Percentiles rank a stretch among this genome's conserved stretches.
These are phyloP conservation scores for Lissocephala sabroskyi DNA, from an alignment of 2,888 invertebrate species.

Conservation along the genomic window DNA sequence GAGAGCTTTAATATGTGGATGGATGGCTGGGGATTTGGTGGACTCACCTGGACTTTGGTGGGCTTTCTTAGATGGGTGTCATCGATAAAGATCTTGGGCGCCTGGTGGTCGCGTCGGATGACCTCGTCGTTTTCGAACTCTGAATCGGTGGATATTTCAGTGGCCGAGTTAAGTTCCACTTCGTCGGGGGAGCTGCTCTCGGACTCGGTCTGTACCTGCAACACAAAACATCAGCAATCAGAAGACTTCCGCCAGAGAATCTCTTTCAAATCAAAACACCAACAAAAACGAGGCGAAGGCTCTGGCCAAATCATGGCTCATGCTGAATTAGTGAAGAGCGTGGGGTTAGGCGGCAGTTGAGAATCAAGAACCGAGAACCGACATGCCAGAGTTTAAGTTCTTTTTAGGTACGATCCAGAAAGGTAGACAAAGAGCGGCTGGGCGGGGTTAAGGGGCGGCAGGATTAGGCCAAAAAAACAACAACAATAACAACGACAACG, in stretches of 20 bases:
- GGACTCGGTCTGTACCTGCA: conserved; percentile 79
- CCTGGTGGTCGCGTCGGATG: conserved; percentile 75
- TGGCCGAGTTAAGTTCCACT: conserved; percentile 87
- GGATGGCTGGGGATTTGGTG: background rate
- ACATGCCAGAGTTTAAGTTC: too few species aligned
- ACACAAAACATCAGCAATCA: background rate
- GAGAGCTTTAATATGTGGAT: too few species aligned
- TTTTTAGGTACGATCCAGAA: conserved; percentile 73
- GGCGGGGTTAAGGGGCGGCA: background rate
- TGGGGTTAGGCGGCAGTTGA: background rate
- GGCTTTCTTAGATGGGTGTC: conserved; percentile 77
- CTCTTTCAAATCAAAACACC: conserved; percentile 3
- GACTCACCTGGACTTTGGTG: conserved; percentile 77
- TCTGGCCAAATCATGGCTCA: background rate
- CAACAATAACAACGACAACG: conserved; percentile 11
- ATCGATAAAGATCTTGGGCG: conserved; percentile 84
- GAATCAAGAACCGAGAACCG: conserved; percentile 38
- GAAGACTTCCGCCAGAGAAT: background rate
- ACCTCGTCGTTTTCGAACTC: conserved; percentile 91
- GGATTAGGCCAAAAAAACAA: conserved; percentile 12
- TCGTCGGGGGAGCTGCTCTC: conserved; percentile 79
- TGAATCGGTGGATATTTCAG: conserved; percentile 93
- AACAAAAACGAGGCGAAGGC: conserved; percentile 21
- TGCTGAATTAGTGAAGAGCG: conserved; percentile 30
- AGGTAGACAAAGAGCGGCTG: conserved; percentile 43